Evolutionary conservation across 2,888 invertebrate species (phyloP), one percentile per base, ranked within the genome.

Genomic region (Drosophila niveifrons): DNA sequence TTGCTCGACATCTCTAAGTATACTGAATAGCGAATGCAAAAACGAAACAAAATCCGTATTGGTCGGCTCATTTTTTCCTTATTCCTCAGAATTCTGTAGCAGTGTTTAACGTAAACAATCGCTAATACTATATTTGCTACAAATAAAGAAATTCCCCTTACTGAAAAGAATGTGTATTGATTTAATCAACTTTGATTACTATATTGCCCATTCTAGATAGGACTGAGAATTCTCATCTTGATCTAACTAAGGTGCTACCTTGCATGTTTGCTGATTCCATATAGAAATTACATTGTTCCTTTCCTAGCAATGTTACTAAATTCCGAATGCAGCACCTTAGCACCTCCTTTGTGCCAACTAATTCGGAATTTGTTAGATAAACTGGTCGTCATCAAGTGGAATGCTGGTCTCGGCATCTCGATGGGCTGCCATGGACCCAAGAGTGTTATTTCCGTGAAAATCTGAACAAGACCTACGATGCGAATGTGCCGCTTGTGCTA

Each of bases 351-450:
- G 63, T 70, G 61, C 76, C 79, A 64, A 62, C 55, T 28, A n/a
- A 93, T 97, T 4, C 95, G 95, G 85, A 93, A 94, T 6, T 96
- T 98, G 96, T 93, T 99, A 75, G 95, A 96, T 83, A 97, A 98
- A 91, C 93, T 99, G 89, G 96, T 99, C 28, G 98, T 99, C 58
- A 96, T 99, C 10, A 99, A 99, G 91, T 94, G 99, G 28, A 99
- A 99, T 92, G 98, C 98, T 92, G 98, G 98, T 57, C 94, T 99
- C 52, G 98, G 98, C 18, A 99, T 98, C 0, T 98, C 98, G 18
- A 99, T 99, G 98, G 98, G 98, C 2, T 99, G 98, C 89, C 96
- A 97, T 89, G 98, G 98, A 0, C 98, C 98, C 2, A 99, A 99
- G 93, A 98, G 98, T 53, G 96, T 98, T 17, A 99, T 99, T 75